phyloP scores from a whole-genome alignment of 2,888 invertebrate genomes.

The Nezara viridula region DNA sequence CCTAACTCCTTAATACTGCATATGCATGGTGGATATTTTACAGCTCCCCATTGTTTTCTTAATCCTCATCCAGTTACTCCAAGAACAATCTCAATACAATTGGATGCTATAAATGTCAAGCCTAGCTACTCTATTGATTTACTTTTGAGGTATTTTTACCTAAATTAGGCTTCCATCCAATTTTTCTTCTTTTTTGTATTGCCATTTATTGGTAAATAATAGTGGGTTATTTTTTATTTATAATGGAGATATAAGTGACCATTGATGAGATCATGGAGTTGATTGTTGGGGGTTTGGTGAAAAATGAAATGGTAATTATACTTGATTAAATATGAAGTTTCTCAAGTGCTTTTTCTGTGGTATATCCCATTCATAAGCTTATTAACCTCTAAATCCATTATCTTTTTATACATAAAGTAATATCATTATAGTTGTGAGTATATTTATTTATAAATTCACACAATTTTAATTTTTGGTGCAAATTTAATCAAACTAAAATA shows the following conservation, averaged over 20 bases:
- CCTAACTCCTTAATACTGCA: constrained; percentile 85
- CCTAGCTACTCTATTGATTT: constrained; percentile 81
- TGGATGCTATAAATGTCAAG: constrained; percentile 76
- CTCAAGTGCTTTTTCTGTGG: too few relatives aligned
- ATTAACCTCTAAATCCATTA: too few relatives aligned
- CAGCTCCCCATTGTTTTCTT: constrained; percentile 71
- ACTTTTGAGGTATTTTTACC: constrained; percentile 72
- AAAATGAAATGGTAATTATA: not conserved
- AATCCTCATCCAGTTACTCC: constrained; percentile 67
- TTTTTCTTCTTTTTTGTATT: not conserved
- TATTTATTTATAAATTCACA: too few relatives aligned
- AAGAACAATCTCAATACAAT: constrained; percentile 71
- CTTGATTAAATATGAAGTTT: not conserved
- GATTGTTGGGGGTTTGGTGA: not conserved
- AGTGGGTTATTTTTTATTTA: not conserved
- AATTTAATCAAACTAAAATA: too few relatives aligned
- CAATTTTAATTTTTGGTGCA: too few relatives aligned
- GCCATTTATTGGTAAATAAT: not conserved
- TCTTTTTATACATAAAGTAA: too few relatives aligned
- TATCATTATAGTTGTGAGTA: too few relatives aligned
- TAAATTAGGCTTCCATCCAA: not conserved
- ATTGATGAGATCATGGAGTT: too few relatives aligned
- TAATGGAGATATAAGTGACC: too few relatives aligned
- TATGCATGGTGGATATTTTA: constrained; percentile 90
- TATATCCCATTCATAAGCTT: too few relatives aligned